phyloP scores from a whole-genome alignment of 2,797 vertebrate genomes.

The Capromys pilorides region DNA sequence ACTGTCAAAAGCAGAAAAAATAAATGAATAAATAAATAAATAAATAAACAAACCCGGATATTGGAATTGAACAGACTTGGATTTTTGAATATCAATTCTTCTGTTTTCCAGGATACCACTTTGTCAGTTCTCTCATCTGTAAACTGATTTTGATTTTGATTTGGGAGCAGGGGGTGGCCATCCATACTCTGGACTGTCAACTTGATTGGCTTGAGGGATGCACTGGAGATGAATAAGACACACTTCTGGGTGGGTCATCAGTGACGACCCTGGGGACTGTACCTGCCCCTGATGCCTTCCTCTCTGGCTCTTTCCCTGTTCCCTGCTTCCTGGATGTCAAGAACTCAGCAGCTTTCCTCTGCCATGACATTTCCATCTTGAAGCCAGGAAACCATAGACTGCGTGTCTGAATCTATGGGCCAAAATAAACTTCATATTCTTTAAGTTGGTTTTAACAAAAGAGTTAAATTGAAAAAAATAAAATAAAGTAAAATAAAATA shows the following conservation, averaged over 20 bases:
- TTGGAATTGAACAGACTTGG: not conserved
- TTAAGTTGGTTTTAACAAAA: not conserved
- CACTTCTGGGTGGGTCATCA: not conserved
- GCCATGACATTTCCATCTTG: not conserved
- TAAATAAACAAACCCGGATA: too few species aligned
- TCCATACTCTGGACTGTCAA: not conserved
- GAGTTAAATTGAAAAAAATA: too few species aligned
- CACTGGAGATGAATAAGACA: not conserved
- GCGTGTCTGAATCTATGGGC: not conserved
- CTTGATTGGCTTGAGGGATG: not conserved
- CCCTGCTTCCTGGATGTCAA: not conserved
- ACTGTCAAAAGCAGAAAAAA: not conserved
- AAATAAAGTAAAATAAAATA: too few species aligned
- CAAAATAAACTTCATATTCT: not conserved
- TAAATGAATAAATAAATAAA: too few species aligned
- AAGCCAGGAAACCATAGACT: not conserved
- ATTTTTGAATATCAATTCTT: not conserved
- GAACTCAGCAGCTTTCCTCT: not conserved
- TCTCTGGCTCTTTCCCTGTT: not conserved
- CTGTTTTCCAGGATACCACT: not conserved
- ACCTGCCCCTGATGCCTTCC: not conserved
- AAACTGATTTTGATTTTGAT: not conserved
- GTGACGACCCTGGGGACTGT: not conserved
- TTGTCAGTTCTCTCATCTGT: not conserved
- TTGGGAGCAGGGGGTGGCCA: not conserved